Evolutionary conservation across 1,140 invertebrate genomes (phyloP), one percentile per base, ranked within the genome.

Genomic region (Catajapyx aquilonaris): DNA sequence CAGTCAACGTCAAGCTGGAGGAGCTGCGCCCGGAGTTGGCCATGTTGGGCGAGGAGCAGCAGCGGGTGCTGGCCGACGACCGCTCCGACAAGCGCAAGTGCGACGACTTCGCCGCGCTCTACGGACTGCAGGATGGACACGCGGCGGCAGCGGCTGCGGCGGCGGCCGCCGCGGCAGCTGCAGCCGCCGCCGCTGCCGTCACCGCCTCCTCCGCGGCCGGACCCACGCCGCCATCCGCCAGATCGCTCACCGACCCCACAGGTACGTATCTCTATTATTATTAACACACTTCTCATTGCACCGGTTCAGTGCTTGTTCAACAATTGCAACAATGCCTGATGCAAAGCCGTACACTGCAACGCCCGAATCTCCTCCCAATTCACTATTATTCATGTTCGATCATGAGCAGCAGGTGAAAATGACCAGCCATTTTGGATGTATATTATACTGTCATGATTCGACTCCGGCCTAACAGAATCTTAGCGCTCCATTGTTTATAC

Each of bases 21-120:
- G 38, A 40, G 16, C 38, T 40, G 17, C 13, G 38, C n/a, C 25
- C 37, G 16, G 20, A 32, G 4, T 15, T 31, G 13, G 17, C 28
- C 4, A 38, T 38, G 37, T 25, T 38, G 37, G 30, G 37, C 4
- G 37, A 28, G 2, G 37, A 28, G n/a, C 23, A 18, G 11, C 20
- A 33, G 20, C 39, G 36, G 31, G 33, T 28, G 13, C 23, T 28
- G 7, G 13, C 23, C 13, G 23, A 28, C 13, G 23, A 28, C 7
- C 23, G 23, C 13, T 7, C 13, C 7, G 23, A 28, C 13, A 28
- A 50, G 23, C 60, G 76, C 36, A 80, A 80, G 55, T 80, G 76
- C 52, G 77, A 81, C 53, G 79, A 81, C 52, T 81, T 83, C 53
- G 70, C 72, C 13, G 69, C 71, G 4, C 56, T 83, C 35, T 81